These are phyloP conservation scores for Drosophila pseudotalamancana DNA, from an alignment of 2,888 invertebrate species.

Conservation along the genomic window DNA sequence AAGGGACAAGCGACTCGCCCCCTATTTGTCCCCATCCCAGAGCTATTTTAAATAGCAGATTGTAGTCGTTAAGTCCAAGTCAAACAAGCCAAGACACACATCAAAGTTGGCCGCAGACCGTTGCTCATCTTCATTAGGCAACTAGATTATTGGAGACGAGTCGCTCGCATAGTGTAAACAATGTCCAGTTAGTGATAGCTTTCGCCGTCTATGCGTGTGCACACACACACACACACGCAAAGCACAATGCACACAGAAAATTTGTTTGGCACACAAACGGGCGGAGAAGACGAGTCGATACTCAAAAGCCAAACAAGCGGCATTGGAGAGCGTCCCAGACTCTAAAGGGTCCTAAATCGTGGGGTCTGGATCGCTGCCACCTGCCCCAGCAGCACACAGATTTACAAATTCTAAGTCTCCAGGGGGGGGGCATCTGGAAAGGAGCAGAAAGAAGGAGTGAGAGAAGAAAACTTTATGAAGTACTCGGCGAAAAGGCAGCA, in stretches of 20 bases:
- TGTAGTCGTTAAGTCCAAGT: slow-evolving; percentile 62
- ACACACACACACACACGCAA: slow-evolving; percentile 23
- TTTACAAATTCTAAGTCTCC: slow-evolving; percentile 61
- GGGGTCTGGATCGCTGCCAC: slow-evolving; percentile 6
- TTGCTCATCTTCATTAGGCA: slow-evolving; percentile 50
- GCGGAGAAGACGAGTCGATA: slow-evolving; percentile 33
- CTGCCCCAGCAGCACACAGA: slow-evolving; percentile 29
- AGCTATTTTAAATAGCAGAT: slow-evolving; percentile 18
- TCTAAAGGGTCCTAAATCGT: background rate
- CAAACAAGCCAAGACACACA: slow-evolving; percentile 70
- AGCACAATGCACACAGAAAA: slow-evolving; percentile 46
- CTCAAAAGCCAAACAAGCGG: slow-evolving; percentile 59
- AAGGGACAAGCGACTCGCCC: slow-evolving; percentile 1
- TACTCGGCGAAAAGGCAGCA: slow-evolving; percentile 61
- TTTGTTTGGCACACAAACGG: slow-evolving; percentile 61
- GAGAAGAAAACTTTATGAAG: slow-evolving; percentile 63
- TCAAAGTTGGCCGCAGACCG: slow-evolving; percentile 46
- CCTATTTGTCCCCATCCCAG: background rate
- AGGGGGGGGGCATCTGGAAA: background rate
- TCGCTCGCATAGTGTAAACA: slow-evolving; percentile 55
- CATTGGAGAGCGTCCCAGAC: slow-evolving; percentile 43
- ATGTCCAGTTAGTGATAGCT: slow-evolving; percentile 54
- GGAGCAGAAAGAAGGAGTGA: background rate
- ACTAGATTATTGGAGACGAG: slow-evolving; percentile 24
- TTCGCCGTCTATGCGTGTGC: background rate